Conservation (phyloP, 2,888 invertebrate genomes). For the Dichetophora obliterata region DNA sequence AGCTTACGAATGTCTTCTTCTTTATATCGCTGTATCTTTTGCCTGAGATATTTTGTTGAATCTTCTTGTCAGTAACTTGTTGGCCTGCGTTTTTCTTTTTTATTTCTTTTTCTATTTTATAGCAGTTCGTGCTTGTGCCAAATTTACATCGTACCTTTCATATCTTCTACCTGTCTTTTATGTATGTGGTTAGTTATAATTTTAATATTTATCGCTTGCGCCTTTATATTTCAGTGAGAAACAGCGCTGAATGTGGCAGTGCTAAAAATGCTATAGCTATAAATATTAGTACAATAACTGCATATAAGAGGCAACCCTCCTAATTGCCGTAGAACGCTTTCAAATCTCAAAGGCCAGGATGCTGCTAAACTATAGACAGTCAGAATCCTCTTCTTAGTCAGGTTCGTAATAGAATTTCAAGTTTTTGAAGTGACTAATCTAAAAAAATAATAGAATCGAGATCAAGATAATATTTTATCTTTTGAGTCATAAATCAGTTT, state of each 20-base stretch:
- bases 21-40: neutral
- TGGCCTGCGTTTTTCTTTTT: neutral
- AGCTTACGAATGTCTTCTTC: neutral
- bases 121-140: neutral
- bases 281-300: neutral
- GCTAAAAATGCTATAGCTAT: neutral
- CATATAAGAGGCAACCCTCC: neutral
- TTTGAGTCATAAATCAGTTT: too few relatives aligned
- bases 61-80: neutral
- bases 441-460: too few relatives aligned
- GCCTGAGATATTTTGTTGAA: neutral
- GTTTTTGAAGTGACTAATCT: too few relatives aligned
- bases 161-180: constrained; percentile 6
- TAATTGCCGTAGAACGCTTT: neutral
- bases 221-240: neutral
- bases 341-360: neutral
- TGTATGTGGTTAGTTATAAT: neutral
- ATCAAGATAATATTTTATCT: too few relatives aligned
- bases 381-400: too few relatives aligned
- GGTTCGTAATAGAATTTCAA: too few relatives aligned
- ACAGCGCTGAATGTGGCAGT: neutral
- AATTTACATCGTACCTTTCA: neutral
- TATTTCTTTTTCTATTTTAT: neutral
- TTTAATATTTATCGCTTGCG: constrained; percentile 2
- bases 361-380: neutral